A percentile compares a stretch with the other conserved stretches of the same genome.
Conservation (phyloP, 2,797 vertebrate species). For the Iguana delicatissima region DNA sequence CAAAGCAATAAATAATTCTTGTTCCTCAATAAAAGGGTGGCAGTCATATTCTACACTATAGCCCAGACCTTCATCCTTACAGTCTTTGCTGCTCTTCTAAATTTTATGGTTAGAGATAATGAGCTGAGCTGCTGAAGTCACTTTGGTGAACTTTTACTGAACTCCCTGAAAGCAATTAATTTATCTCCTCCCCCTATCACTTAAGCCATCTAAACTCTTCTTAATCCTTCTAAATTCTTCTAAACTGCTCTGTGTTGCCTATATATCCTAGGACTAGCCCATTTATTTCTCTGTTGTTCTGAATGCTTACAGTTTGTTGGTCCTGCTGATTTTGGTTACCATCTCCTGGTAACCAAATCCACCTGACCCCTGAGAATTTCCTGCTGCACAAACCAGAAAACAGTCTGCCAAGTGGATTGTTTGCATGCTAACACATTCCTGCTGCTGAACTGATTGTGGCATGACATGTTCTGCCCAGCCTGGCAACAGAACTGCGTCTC, state of each 20-base stretch:
- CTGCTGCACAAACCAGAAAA: background rate
- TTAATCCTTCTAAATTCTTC: background rate
- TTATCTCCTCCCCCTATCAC: background rate
- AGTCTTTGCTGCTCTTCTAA: background rate
- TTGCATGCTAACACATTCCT: slow-evolving; percentile 9
- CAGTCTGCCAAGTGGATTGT: slow-evolving; percentile 2
- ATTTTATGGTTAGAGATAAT: slow-evolving; percentile 7
- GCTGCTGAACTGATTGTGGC: background rate
- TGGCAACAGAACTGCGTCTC: slow-evolving; percentile 58
- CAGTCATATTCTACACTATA: background rate
- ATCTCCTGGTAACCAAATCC: background rate
- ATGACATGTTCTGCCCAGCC: slow-evolving; percentile 27
- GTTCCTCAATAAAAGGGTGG: background rate
- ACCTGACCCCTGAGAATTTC: background rate
- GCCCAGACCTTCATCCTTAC: background rate
- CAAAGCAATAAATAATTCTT: background rate
- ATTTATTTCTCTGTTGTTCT: background rate
- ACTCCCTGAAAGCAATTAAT: background rate
- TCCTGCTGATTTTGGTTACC: background rate
- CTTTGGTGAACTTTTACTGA: background rate
- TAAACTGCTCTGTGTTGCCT: background rate
- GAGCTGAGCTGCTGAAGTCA: background rate
- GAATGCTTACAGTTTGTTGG: background rate
- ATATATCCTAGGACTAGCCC: background rate
- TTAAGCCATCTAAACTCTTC: too few species aligned